These are phyloP conservation scores for Esperia sulphurella DNA, from an alignment of 2,888 invertebrate genomes.

Conservation along the genomic window DNA sequence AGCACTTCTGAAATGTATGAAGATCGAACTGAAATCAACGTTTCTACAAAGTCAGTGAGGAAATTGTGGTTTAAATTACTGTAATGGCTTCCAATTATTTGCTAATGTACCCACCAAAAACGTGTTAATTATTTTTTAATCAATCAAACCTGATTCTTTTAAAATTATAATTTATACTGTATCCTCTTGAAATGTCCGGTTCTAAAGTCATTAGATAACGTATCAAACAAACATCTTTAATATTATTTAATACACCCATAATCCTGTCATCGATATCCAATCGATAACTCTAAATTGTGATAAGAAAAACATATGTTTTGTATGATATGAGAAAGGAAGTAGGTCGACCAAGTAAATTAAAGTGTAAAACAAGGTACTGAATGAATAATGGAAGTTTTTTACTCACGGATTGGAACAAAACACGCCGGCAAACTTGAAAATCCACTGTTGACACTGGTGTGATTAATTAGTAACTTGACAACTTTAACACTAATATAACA, in stretches of 20 bases:
- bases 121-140: no score
- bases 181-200: neutral
- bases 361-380: neutral
- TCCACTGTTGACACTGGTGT: slow-evolving; percentile 33
- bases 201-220: neutral
- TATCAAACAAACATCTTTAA: neutral
- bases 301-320: neutral
- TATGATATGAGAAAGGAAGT: neutral
- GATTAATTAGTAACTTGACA: slow-evolving; percentile 27
- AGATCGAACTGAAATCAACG: no score
- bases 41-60: no score
- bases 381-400: slow-evolving; percentile 8
- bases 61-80: no score
- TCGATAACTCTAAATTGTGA: neutral
- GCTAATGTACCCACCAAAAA: no score
- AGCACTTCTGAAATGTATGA: no score
- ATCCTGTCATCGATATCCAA: neutral
- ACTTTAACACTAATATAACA: slow-evolving; percentile 26
- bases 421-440: slow-evolving; percentile 46
- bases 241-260: neutral
- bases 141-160: no score
- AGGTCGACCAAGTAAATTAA: neutral
- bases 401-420: slow-evolving; percentile 32
- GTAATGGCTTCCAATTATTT: no score
- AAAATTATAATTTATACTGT: no score